Conservation (phyloP, 2,113 vertebrate species). For the Psilopogon haemacephalus region DNA sequence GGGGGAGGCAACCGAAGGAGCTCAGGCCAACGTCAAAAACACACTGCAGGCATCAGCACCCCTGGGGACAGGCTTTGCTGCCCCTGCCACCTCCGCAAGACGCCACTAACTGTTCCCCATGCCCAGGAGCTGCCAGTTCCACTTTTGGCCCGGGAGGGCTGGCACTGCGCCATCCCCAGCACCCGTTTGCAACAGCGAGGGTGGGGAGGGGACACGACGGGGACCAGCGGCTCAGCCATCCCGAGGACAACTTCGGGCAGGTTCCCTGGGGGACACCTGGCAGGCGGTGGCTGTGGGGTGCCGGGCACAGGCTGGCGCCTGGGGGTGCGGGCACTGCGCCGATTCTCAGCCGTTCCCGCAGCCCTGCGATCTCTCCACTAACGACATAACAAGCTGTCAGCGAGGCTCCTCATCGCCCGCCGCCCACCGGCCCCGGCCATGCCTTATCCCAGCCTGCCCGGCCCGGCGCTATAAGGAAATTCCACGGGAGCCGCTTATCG, state of each 20-base stretch:
- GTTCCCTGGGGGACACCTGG: background rate
- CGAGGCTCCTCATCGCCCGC: background rate
- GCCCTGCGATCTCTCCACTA: background rate
- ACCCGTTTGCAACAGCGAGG: accelerated
- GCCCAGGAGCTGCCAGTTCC: background rate
- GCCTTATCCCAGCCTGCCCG: background rate
- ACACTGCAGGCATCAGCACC: background rate
- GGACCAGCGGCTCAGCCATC: accelerated
- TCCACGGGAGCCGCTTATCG: constrained; percentile 23
- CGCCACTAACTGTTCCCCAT: background rate
- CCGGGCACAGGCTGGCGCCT: background rate
- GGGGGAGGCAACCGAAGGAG: too few species aligned
- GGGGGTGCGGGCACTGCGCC: background rate
- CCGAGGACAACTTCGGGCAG: too few species aligned
- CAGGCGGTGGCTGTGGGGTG: background rate
- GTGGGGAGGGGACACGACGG: too few species aligned
- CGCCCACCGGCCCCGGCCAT: background rate
- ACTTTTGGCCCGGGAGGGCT: accelerated
- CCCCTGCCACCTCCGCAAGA: background rate
- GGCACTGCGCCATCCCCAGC: accelerated
- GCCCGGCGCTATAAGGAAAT: background rate
- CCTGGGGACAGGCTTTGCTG: background rate
- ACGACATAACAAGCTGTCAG: constrained; percentile 19
- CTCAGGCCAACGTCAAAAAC: background rate
- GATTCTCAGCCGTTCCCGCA: background rate